These are phyloP conservation scores for Puma concolor DNA, from an alignment of 2,113 vertebrate genomes.

Conservation along the genomic window DNA sequence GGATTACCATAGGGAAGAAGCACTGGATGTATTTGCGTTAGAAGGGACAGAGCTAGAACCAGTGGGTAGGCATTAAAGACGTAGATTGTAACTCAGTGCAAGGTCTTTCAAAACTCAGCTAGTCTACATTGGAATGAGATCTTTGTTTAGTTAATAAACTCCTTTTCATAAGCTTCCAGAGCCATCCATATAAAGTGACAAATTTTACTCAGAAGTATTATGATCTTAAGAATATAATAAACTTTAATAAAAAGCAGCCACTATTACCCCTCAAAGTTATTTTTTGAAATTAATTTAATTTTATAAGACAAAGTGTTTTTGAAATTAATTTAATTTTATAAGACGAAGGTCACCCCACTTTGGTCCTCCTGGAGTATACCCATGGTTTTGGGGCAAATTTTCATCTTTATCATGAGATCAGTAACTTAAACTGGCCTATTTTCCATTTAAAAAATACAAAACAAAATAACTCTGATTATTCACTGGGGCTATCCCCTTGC, in stretches of 20 bases:
- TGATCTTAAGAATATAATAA: slow-evolving; percentile 53
- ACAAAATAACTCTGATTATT: slow-evolving; percentile 21
- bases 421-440: background rate
- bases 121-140: background rate
- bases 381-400: background rate
- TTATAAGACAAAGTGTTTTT: background rate
- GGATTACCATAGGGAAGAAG: background rate
- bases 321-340: slow-evolving; percentile 42
- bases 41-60: background rate
- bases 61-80: background rate
- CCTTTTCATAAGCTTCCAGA: background rate
- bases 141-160: background rate
- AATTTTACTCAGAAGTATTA: background rate
- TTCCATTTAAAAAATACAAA: slow-evolving; percentile 36
- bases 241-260: background rate
- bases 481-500: slow-evolving; percentile 4
- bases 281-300: slow-evolving; percentile 45
- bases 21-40: background rate
- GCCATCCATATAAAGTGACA: background rate
- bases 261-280: background rate
- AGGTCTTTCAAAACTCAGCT: background rate
- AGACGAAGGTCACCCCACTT: background rate
- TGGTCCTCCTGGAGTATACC: background rate
- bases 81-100: background rate
- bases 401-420: slow-evolving; percentile 24